phyloP scores from a whole-genome alignment of 2,888 invertebrate genomes.

The Mythimna ferrago region DNA sequence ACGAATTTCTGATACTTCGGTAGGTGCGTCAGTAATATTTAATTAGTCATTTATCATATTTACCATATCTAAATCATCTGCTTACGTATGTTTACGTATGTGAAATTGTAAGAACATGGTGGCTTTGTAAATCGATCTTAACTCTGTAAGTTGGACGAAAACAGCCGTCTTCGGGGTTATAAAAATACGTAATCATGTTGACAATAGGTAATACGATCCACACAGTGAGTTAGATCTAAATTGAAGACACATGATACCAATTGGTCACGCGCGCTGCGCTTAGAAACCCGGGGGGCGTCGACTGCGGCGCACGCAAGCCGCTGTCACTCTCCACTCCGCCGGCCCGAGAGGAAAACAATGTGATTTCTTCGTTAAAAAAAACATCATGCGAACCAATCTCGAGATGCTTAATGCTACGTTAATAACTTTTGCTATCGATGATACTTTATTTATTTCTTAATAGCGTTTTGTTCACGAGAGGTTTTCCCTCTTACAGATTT shows the following conservation, averaged over 20 bases:
- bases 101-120: not conserved
- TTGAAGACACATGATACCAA: slow-evolving; percentile 78
- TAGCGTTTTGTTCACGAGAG: not conserved
- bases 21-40: slow-evolving; percentile 27
- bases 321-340: slow-evolving; percentile 80
- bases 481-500: not conserved
- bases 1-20: slow-evolving; percentile 35
- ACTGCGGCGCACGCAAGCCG: slow-evolving; percentile 79
- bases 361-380: slow-evolving; percentile 80
- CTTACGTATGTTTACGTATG: not conserved
- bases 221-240: slow-evolving; percentile 71
- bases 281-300: slow-evolving; percentile 85
- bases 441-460: slow-evolving; percentile 23
- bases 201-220: slow-evolving; percentile 66
- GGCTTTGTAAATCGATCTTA: slow-evolving; percentile 2
- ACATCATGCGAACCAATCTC: slow-evolving; percentile 66
- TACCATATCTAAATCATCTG: slow-evolving; percentile 17
- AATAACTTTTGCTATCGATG: slow-evolving; percentile 61
- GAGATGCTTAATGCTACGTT: slow-evolving; percentile 43
- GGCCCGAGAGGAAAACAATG: slow-evolving; percentile 83
- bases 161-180: slow-evolving; percentile 24
- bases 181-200: slow-evolving; percentile 61
- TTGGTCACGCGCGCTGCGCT: slow-evolving; percentile 84
- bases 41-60: slow-evolving; percentile 16
- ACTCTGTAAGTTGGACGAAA: slow-evolving; percentile 18